These are phyloP conservation scores for Andrena minutula DNA, from an alignment of 2,888 invertebrate genomes.

Conservation along the genomic window DNA sequence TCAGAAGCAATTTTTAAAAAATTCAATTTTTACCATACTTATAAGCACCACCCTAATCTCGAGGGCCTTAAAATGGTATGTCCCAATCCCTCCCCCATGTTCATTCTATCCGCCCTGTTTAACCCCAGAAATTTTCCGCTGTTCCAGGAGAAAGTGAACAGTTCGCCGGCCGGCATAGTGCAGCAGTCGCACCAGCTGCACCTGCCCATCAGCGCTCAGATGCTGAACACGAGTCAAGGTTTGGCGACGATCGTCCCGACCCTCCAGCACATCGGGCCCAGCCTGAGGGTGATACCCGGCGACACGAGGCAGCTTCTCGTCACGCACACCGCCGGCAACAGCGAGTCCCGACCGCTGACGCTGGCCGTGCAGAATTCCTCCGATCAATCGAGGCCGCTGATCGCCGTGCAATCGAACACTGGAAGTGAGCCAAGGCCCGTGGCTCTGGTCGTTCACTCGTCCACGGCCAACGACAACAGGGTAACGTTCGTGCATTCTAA, in stretches of 20 bases:
- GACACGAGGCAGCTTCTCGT: constrained; percentile 83
- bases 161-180: constrained; percentile 75
- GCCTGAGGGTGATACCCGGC: constrained; percentile 82
- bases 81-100: too few relatives aligned
- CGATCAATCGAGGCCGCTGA: constrained; percentile 79
- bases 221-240: constrained; percentile 83
- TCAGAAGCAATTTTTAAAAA: too few relatives aligned
- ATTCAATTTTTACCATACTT: too few relatives aligned
- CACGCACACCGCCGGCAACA: constrained; percentile 80
- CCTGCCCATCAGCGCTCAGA: constrained; percentile 82
- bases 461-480: constrained; percentile 82
- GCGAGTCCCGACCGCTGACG: constrained; percentile 80
- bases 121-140: background rate
- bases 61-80: too few relatives aligned
- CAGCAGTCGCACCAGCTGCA: constrained; percentile 82
- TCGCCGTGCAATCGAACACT: constrained; percentile 82
- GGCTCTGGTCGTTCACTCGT: constrained; percentile 83
- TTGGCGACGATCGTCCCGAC: constrained; percentile 83
- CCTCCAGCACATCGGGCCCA: constrained; percentile 82
- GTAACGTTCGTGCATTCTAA: constrained; percentile 84
- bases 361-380: constrained; percentile 79
- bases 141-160: constrained; percentile 79
- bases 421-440: constrained; percentile 83
- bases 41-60: too few relatives aligned
- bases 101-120: background rate